phyloP scores from a whole-genome alignment of 2,888 invertebrate genomes.

The Agrochola circellaris region DNA sequence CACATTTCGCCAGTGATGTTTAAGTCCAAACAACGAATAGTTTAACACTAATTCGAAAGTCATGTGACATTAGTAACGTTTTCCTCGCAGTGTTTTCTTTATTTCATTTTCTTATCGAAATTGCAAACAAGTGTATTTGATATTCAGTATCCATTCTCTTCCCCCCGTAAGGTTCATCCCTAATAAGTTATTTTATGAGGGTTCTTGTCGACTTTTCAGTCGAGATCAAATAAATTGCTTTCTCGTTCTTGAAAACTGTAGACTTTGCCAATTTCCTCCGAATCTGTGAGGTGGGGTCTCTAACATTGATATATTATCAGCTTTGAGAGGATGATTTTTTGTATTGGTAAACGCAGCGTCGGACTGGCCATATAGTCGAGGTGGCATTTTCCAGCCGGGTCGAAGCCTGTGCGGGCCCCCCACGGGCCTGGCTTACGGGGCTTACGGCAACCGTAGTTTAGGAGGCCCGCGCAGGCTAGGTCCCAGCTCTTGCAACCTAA shows the following conservation, averaged over 20 bases:
- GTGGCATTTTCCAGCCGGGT: no score
- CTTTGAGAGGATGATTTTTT: not conserved
- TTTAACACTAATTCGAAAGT: not conserved
- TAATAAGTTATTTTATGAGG: constrained; percentile 31
- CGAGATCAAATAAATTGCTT: constrained; percentile 27
- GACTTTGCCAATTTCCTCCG: not conserved
- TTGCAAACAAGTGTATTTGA: not conserved
- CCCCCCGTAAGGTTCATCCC: constrained; percentile 2
- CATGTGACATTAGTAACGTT: not conserved
- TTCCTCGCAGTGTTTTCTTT: not conserved
- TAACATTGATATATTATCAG: constrained; percentile 1
- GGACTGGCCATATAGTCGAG: no score
- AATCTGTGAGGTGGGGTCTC: not conserved
- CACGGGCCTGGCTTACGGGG: no score
- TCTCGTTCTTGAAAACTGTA: constrained; percentile 17
- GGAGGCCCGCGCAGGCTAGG: no score
- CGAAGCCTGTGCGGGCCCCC: no score
- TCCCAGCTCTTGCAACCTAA: no score
- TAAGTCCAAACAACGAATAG: not conserved
- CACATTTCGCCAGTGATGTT: not conserved
- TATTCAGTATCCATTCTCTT: constrained; percentile 1
- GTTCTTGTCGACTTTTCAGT: constrained; percentile 9
- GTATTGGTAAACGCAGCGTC: not conserved
- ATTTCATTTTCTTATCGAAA: not conserved
- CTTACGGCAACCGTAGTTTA: no score